These are phyloP conservation scores for Tethya wilhelma DNA, from an alignment of 37 sponge, comb jelly and placozoan genomes.

Conservation along the genomic window DNA sequence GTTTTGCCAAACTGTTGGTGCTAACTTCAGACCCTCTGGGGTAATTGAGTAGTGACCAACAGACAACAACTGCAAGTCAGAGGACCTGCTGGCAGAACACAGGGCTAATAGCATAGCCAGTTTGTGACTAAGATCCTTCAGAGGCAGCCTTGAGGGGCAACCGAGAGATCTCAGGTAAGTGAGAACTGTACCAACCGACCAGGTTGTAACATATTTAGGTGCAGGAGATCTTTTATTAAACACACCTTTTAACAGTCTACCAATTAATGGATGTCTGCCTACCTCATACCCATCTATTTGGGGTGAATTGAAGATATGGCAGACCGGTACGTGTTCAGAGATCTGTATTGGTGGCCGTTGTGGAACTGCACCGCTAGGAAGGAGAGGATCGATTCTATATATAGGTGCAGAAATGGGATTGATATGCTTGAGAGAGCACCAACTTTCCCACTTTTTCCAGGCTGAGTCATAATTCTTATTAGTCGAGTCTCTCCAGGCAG, in stretches of 20 bases:
- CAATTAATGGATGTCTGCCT: conserved; percentile 1
- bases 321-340: conserved; percentile 4
- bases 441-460: conserved; percentile 27
- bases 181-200: not conserved
- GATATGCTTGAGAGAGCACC: conserved; percentile 3
- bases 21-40: too few species aligned
- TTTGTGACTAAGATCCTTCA: conserved; percentile 13
- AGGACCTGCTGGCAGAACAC: not conserved
- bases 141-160: not conserved
- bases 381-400: not conserved
- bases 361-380: conserved; percentile 5
- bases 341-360: conserved; percentile 4
- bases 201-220: too few species aligned
- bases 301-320: not conserved
- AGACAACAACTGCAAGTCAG: not conserved
- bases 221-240: too few species aligned
- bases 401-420: conserved; percentile 34
- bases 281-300: not conserved
- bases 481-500: not conserved
- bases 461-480: conserved; percentile 23
- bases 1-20: not conserved
- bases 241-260: conserved; percentile 5
- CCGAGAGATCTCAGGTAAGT: not conserved
- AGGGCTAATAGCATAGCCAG: conserved; percentile 4
- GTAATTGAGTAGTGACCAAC: not conserved